Percentiles rank a stretch among this genome's conserved stretches.
Conservation (phyloP, 2,113 vertebrate species). For the zebrafish (Danio rerio) region GRCz12tu NC_133188.1:43235501-43236000, state of each 20-base stretch:
- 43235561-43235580: background rate
- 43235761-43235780: background rate
- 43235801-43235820: background rate
- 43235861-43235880: background rate
- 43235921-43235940: background rate
- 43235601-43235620: background rate
- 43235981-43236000: no score
- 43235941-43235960: background rate
- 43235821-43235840: background rate
- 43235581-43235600: background rate
- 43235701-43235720: background rate
- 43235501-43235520: no score
- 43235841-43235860: background rate
- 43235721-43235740: constrained; percentile 20
- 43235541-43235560: background rate
- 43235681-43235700: background rate
- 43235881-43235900: background rate
- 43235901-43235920: background rate
- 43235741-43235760: background rate
- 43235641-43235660: constrained; percentile 1
- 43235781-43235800: background rate
- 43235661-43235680: background rate
- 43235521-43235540: background rate
- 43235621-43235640: background rate
- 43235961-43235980: background rate